Evolutionary conservation across 2,888 invertebrate genomes (phyloP).

Genomic region (Digitonthophagus gazella): DNA sequence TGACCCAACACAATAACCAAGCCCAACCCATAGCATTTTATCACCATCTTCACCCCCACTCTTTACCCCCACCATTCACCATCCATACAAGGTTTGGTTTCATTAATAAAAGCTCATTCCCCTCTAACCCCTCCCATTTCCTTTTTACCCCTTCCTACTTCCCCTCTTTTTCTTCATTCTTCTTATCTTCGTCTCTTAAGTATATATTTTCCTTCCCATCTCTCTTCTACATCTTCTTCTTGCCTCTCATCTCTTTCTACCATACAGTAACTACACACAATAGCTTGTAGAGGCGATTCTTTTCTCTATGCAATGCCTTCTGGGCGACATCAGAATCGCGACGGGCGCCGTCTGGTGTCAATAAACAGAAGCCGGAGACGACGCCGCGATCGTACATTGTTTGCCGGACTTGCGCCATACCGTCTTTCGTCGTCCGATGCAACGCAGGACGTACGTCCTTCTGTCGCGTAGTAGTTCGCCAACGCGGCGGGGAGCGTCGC

Average conservation of each 20-base stretch:
- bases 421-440: background rate
- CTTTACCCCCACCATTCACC: background rate
- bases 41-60: background rate
- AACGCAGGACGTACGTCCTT: slow-evolving; percentile 1
- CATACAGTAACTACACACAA: too few relatives aligned
- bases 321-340: background rate
- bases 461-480: slow-evolving; percentile 15
- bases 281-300: background rate
- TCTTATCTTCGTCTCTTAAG: background rate
- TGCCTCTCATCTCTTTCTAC: background rate
- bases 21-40: background rate
- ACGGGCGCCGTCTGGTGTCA: background rate
- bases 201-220: too few relatives aligned
- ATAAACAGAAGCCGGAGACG: background rate
- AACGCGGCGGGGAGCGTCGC: slow-evolving; percentile 1
- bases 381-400: background rate
- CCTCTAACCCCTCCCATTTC: too few relatives aligned
- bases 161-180: background rate
- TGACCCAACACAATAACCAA: background rate
- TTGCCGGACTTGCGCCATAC: slow-evolving; percentile 3
- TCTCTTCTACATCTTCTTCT: background rate
- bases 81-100: background rate
- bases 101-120: background rate
- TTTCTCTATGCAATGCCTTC: background rate
- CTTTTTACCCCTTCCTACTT: background rate